Evolutionary conservation across 2,113 vertebrate species (phyloP).

Genomic region (Thryonomys swinderianus): DNA sequence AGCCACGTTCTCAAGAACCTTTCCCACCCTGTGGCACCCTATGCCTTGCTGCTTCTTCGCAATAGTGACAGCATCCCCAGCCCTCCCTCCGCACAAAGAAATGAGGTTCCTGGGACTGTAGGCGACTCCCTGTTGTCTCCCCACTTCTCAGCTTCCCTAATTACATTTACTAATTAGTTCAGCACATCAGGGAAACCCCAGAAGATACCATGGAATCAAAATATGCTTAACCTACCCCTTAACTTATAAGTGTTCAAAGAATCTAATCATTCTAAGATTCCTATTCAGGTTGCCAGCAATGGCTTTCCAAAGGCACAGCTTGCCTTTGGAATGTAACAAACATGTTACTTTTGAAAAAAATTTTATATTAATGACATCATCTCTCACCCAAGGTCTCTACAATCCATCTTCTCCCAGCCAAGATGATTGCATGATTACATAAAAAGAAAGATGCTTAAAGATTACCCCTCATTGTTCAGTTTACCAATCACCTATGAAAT

Average conservation of each 20-base stretch:
- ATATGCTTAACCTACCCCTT: slow-evolving; percentile 54
- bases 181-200: slow-evolving; percentile 69
- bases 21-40: not conserved
- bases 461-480: slow-evolving; percentile 57
- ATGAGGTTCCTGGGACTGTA: slow-evolving; percentile 42
- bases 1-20: slow-evolving; percentile 12
- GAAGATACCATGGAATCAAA: slow-evolving; percentile 69
- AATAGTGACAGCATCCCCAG: slow-evolving; percentile 6
- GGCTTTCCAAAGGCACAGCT: slow-evolving; percentile 66
- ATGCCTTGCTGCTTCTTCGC: slow-evolving; percentile 2
- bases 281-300: slow-evolving; percentile 62
- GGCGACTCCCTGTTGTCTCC: slow-evolving; percentile 47
- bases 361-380: slow-evolving; percentile 49
- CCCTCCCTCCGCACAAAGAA: slow-evolving; percentile 16
- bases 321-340: too few relatives aligned
- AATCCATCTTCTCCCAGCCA: not conserved
- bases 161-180: slow-evolving; percentile 75
- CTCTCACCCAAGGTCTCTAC: slow-evolving; percentile 32
- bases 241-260: slow-evolving; percentile 70
- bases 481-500: slow-evolving; percentile 44
- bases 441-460: slow-evolving; percentile 63
- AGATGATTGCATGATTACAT: slow-evolving; percentile 56
- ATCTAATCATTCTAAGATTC: slow-evolving; percentile 72
- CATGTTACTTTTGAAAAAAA: slow-evolving; percentile 64
- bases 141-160: slow-evolving; percentile 73